A percentile compares a stretch with the other conserved stretches of the same genome.
Conservation (phyloP, 2,888 invertebrate genomes). For the Sialis lutaria region DNA sequence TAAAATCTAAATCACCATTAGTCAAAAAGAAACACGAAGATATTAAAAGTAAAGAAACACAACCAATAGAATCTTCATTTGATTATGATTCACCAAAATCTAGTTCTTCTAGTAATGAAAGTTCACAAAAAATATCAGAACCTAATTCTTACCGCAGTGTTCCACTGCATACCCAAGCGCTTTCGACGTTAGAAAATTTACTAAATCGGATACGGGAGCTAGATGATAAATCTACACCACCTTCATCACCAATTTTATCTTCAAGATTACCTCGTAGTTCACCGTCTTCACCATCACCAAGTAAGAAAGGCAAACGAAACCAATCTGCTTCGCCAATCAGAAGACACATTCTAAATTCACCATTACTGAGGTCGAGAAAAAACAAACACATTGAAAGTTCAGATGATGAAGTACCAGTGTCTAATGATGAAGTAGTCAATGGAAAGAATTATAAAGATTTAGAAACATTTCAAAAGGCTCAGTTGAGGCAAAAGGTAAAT, state of each 20-base stretch:
- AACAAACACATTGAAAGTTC: constrained; percentile 62
- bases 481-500: constrained; percentile 71
- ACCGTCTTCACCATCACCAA: constrained; percentile 55
- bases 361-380: constrained; percentile 56
- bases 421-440: constrained; percentile 39
- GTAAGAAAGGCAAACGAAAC: constrained; percentile 54
- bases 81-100: constrained; percentile 1
- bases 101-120: constrained; percentile 9
- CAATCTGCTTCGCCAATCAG: constrained; percentile 68
- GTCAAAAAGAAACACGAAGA: too few species aligned
- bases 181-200: constrained; percentile 38
- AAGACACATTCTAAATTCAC: constrained; percentile 65
- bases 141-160: constrained; percentile 9
- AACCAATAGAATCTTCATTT: too few species aligned
- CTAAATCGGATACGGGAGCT: constrained; percentile 33
- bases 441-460: constrained; percentile 67
- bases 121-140: constrained; percentile 10
- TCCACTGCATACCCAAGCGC: constrained; percentile 30
- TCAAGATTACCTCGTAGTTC: constrained; percentile 56
- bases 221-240: constrained; percentile 33
- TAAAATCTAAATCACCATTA: too few species aligned
- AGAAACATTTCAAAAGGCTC: constrained; percentile 84
- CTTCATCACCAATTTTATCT: constrained; percentile 27
- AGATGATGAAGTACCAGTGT: constrained; percentile 53
- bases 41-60: too few species aligned